These are phyloP conservation scores for Scartelaos histophorus DNA, from an alignment of 2,113 vertebrate species.

Conservation along the genomic window DNA sequence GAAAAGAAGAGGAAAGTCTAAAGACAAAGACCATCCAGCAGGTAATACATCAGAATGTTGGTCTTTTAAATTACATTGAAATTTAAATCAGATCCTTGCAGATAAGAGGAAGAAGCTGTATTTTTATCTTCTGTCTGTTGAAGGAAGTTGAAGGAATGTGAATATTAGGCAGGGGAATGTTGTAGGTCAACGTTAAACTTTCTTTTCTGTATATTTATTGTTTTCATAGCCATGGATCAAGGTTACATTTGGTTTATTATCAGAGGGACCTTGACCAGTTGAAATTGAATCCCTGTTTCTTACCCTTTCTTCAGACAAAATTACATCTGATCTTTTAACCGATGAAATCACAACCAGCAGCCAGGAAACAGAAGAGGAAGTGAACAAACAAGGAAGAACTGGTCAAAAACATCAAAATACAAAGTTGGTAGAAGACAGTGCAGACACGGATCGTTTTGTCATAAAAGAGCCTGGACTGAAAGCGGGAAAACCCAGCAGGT, in stretches of 20 bases:
- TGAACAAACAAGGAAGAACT: background rate
- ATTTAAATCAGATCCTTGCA: too few relatives aligned
- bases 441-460: background rate
- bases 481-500: slow-evolving; percentile 11
- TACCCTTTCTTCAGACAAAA: background rate
- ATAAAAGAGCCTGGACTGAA: background rate
- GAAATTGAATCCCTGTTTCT: background rate
- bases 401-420: background rate
- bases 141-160: too few relatives aligned
- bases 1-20: slow-evolving; percentile 13
- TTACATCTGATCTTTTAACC: background rate
- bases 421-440: background rate
- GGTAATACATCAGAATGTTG: slow-evolving; percentile 22
- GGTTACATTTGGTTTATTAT: too few relatives aligned
- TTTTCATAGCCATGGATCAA: too few relatives aligned
- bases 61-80: too few relatives aligned
- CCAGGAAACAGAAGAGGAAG: slow-evolving; percentile 4
- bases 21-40: slow-evolving; percentile 4
- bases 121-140: too few relatives aligned
- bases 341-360: background rate
- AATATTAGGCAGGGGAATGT: too few relatives aligned
- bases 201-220: too few relatives aligned
- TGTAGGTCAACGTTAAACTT: too few relatives aligned
- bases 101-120: too few relatives aligned
- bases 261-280: too few relatives aligned